Conservation (phyloP, 2,888 invertebrate genomes). For the Ormyrus pomaceus region DNA sequence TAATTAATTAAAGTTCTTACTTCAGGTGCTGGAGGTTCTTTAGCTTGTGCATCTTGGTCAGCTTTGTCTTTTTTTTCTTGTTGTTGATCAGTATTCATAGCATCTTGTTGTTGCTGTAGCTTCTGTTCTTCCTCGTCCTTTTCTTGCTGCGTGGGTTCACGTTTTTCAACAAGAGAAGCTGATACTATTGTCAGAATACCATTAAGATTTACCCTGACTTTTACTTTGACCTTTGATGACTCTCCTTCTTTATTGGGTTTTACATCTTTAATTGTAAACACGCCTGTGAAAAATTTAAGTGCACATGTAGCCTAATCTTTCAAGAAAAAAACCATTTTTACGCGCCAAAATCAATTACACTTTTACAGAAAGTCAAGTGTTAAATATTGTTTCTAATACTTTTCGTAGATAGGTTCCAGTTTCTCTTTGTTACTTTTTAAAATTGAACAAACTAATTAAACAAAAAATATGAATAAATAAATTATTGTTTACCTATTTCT, state of each 20-base stretch:
- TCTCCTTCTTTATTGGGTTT: conserved; percentile 92
- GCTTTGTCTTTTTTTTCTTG: conserved; percentile 69
- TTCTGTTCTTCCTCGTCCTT: conserved; percentile 73
- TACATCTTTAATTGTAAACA: conserved; percentile 88
- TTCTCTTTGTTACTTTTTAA: too few relatives aligned
- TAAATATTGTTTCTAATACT: conserved; percentile 5
- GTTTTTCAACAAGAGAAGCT: conserved; percentile 88
- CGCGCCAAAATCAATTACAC: background rate
- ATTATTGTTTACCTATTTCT: conserved; percentile 83
- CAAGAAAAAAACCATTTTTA: too few relatives aligned
- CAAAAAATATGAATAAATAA: conserved; percentile 12
- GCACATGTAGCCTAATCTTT: background rate
- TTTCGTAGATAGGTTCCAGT: background rate
- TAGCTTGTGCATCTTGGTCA: conserved; percentile 72
- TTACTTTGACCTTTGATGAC: conserved; percentile 96
- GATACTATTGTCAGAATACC: conserved; percentile 93
- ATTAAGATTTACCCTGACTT: conserved; percentile 94
- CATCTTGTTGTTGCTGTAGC: conserved; percentile 63
- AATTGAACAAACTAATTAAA: background rate
- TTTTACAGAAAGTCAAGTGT: background rate
- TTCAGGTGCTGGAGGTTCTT: conserved; percentile 72
- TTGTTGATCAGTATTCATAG: conserved; percentile 64
- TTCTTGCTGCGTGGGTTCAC: conserved; percentile 72
- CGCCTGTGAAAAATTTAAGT: conserved; percentile 76
- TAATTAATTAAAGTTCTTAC: conserved; percentile 59